Evolutionary conservation across 2,797 vertebrate genomes (phyloP), one percentile per base, ranked within the genome.

Genomic region (Brachymystax lenok): DNA sequence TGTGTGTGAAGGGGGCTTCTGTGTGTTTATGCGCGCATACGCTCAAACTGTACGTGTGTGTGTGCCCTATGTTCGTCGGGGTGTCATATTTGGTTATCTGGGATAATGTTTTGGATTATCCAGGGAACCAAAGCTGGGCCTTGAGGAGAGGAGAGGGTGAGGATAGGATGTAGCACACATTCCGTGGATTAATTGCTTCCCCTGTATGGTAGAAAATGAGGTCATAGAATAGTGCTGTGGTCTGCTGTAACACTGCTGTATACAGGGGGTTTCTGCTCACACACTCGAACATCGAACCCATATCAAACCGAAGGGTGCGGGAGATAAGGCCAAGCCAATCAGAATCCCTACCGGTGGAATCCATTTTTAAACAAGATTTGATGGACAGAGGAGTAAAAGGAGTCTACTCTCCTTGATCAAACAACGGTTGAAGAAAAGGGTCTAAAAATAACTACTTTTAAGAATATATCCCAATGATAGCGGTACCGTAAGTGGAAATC

Each of bases 101-200:
- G 40, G 85, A 82, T 84, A 86, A 88, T 83, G 80, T 87, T 85
- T 21, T 46, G 70, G 76, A 72, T 79, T 82, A 90, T 69, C 77
- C 78, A 16, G 77, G 73, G 74, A 84, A 84, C 84, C 69, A 83
- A 82, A 75, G 77, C 84, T n/a, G 77, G 77, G 75, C 86, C 79
- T 52, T 66, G 77, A 88, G 82, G 82, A 59, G 19, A 56, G 16
- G 85, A 83, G 40, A 46, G 40, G 40, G 40, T 46, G 40, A 46
- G 40, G 40, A 46, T 46, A 12, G 40, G 40, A 46, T 46, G 12
- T 46, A 46, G 12, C 40, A 46, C 40, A 46, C 40, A 46, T 46
- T 46, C 40, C 40, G 40, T 46, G 40, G 40, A 46, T 46, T 10
- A 46, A 46, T 46, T 46, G 40, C 40, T 46, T 46, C 40, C 40